Conservation (phyloP, 2,888 invertebrate species). For the Cabera pusaria region DNA sequence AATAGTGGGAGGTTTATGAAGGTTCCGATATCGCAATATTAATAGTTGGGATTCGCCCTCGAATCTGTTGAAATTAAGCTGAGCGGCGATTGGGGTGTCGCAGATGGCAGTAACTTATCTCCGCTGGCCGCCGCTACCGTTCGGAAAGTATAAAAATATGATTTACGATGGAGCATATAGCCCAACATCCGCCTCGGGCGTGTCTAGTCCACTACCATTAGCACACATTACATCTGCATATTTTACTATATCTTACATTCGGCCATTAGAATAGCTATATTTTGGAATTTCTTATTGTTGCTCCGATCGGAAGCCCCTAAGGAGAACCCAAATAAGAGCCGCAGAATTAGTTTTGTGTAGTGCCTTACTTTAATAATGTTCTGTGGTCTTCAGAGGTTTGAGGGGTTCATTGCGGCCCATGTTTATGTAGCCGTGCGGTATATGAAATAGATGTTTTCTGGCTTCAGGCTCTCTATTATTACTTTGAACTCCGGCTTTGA, state of each 20-base stretch:
- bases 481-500: constrained; percentile 68
- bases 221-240: constrained; percentile 52
- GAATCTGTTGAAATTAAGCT: constrained; percentile 73
- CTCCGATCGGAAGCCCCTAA: constrained; percentile 55
- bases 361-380: constrained; percentile 76
- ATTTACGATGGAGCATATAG: constrained; percentile 62
- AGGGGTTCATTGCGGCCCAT: constrained; percentile 60
- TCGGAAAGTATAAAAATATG: constrained; percentile 74
- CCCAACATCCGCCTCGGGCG: constrained; percentile 53
- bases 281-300: constrained; percentile 52
- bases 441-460: constrained; percentile 80
- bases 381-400: constrained; percentile 73
- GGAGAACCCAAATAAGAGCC: constrained; percentile 64
- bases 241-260: constrained; percentile 41
- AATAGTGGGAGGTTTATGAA: constrained; percentile 32
- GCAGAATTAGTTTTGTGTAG: constrained; percentile 74
- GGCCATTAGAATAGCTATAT: constrained; percentile 41
- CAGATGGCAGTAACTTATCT: constrained; percentile 74
- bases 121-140: constrained; percentile 46
- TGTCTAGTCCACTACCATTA: constrained; percentile 54
- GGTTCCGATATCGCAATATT: constrained; percentile 59
- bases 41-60: constrained; percentile 67
- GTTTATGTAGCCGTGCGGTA: constrained; percentile 69
- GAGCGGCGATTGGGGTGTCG: constrained; percentile 70
- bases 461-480: constrained; percentile 82